These are phyloP conservation scores for Linnaemya vulpina DNA, from an alignment of 2,888 invertebrate genomes.

Conservation along the genomic window DNA sequence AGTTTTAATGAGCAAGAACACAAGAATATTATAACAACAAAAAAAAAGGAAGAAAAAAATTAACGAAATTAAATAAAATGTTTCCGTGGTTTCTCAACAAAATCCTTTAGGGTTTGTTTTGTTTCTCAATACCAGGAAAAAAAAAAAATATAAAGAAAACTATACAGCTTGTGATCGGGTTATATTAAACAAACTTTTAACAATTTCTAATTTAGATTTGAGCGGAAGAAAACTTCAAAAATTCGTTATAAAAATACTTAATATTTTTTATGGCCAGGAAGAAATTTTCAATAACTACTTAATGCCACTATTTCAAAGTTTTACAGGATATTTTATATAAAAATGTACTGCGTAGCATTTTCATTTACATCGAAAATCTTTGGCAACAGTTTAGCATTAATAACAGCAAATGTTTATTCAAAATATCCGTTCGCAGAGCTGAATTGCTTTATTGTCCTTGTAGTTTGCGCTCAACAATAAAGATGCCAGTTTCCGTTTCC, in stretches of 20 bases:
- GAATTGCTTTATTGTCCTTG: neutral
- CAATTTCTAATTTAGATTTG: neutral
- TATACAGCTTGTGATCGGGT: neutral
- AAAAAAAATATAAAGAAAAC: neutral
- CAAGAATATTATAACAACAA: neutral
- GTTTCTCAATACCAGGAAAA: neutral
- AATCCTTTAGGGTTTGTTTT: constrained; percentile 12
- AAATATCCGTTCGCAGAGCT: neutral
- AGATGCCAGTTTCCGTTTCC: neutral
- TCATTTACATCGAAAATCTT: neutral
- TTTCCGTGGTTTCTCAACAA: constrained; percentile 18
- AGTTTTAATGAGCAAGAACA: constrained; percentile 41
- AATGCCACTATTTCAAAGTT: neutral
- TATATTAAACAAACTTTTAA: neutral
- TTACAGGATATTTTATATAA: neutral
- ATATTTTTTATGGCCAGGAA: neutral
- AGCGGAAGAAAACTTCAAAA: neutral
- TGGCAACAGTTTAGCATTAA: neutral
- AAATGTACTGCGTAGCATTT: neutral
- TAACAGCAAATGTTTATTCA: neutral
- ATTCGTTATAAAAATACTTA: neutral
- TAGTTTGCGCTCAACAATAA: neutral
- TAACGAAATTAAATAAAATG: constrained; percentile 16
- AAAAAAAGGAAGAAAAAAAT: neutral
- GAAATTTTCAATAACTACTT: neutral